A percentile compares a stretch with the other conserved stretches of the same genome.
phyloP scores from a whole-genome alignment of 2,113 vertebrate genomes.

The Scortum barcoo region DNA sequence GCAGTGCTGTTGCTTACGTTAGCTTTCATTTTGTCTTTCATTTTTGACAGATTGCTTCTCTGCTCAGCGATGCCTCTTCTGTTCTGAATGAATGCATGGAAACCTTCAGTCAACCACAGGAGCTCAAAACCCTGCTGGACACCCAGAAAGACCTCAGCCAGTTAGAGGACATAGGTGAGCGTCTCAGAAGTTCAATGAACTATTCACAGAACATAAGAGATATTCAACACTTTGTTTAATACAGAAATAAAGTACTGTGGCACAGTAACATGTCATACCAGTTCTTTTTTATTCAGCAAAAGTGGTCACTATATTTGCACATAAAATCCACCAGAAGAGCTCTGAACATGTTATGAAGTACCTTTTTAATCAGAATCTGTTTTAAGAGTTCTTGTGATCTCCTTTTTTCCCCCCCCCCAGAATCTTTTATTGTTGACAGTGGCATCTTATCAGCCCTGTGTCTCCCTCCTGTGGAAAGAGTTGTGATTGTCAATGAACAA shows the following conservation, averaged over 20 bases:
- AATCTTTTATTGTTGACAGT: constrained; percentile 71
- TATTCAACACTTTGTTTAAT: not conserved
- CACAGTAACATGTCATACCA: not conserved
- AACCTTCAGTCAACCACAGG: constrained; percentile 64
- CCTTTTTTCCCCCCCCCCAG: constrained; percentile 57
- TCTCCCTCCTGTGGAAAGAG: constrained; percentile 76
- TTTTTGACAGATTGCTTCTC: constrained; percentile 68
- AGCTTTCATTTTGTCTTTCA: not conserved
- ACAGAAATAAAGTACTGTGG: not conserved
- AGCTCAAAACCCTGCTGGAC: constrained; percentile 76
- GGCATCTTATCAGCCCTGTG: constrained; percentile 77
- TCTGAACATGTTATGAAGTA: not conserved
- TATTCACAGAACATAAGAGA: not conserved
- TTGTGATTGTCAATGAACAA: constrained; percentile 72
- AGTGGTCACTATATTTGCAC: not conserved
- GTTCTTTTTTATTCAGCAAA: not conserved
- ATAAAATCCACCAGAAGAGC: not conserved
- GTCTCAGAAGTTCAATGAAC: not conserved
- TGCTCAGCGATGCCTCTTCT: constrained; percentile 70
- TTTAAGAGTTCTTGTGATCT: not conserved
- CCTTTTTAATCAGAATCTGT: not conserved
- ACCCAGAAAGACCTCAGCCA: constrained; percentile 75
- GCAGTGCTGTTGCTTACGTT: not conserved
- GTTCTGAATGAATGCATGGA: constrained; percentile 76
- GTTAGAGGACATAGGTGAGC: constrained; percentile 74